Conservation (phyloP, 2,797 vertebrate species). For the Arnoldichthys spilopterus region DNA sequence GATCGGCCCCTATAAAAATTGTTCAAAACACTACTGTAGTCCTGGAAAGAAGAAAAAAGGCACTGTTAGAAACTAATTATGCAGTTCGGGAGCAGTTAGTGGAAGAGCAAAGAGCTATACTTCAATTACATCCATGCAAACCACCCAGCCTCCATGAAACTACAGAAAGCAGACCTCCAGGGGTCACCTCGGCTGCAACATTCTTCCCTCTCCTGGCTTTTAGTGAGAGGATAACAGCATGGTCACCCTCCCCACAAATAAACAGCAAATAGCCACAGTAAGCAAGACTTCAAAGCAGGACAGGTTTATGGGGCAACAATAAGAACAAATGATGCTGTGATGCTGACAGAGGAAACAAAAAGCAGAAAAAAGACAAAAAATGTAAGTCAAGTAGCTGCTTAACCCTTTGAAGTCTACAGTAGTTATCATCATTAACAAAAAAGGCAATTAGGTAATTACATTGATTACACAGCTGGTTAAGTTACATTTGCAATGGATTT, state of each 20-base stretch:
- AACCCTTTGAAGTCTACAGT: neutral
- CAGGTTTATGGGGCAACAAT: constrained; percentile 13
- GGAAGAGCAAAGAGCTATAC: constrained; percentile 61
- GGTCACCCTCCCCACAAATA: constrained; percentile 23
- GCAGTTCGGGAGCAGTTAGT: constrained; percentile 71
- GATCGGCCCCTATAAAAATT: constrained; percentile 73
- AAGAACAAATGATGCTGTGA: neutral
- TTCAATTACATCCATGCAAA: constrained; percentile 73
- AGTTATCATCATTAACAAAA: neutral
- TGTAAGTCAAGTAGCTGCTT: neutral
- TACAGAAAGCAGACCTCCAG: constrained; percentile 28
- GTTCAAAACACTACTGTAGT: constrained; percentile 70
- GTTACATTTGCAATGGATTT: too few relatives aligned
- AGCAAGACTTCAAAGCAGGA: constrained; percentile 33
- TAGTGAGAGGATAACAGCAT: constrained; percentile 14
- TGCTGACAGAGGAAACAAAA: neutral
- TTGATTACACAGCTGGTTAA: too few relatives aligned
- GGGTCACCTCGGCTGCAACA: constrained; percentile 14
- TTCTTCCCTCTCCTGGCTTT: constrained; percentile 9
- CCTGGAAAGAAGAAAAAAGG: constrained; percentile 50
- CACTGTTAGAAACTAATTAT: constrained; percentile 73
- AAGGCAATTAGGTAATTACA: too few relatives aligned
- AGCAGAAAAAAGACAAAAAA: neutral
- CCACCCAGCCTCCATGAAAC: constrained; percentile 66
- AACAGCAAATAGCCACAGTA: constrained; percentile 34